Percentiles rank a stretch among this genome's conserved stretches.
phyloP scores from a whole-genome alignment of 92 coral and sea anemone species.

The Palythoa heliodiscus region DNA sequence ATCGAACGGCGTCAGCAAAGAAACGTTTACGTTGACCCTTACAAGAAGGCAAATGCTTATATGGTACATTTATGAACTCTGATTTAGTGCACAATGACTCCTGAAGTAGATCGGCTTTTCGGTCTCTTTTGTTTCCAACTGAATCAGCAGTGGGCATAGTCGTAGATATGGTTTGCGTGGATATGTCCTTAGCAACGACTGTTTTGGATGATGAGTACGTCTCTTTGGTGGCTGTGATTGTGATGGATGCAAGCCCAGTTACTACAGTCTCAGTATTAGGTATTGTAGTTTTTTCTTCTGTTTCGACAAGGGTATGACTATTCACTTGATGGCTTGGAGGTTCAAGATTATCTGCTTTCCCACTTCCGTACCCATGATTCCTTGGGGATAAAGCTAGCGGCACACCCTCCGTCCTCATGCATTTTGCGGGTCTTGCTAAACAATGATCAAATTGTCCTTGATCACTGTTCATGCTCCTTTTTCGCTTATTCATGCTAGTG shows the following conservation, averaged over 20 bases:
- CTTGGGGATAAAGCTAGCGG: not conserved
- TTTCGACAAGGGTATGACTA: not conserved
- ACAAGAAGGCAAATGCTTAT: not conserved
- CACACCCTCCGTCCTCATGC: not conserved
- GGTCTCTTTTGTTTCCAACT: not conserved
- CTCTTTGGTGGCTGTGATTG: not conserved
- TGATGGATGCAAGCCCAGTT: not conserved
- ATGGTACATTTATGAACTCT: not conserved
- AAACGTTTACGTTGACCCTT: not conserved
- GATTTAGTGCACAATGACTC: not conserved
- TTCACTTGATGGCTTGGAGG: not conserved
- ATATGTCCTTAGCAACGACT: not conserved
- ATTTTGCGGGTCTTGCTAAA: conserved; percentile 17
- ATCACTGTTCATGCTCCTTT: not conserved
- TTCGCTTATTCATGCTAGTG: not conserved
- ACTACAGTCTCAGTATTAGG: not conserved
- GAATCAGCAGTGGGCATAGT: not conserved
- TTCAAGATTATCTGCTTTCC: not conserved
- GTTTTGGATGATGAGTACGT: not conserved
- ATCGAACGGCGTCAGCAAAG: not conserved
- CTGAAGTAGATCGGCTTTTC: not conserved
- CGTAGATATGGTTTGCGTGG: not conserved
- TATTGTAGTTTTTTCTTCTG: not conserved
- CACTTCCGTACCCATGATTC: not conserved
- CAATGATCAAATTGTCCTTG: not conserved